phyloP scores from a whole-genome alignment of 2,797 vertebrate genomes.

The Bradypodion ventrale region DNA sequence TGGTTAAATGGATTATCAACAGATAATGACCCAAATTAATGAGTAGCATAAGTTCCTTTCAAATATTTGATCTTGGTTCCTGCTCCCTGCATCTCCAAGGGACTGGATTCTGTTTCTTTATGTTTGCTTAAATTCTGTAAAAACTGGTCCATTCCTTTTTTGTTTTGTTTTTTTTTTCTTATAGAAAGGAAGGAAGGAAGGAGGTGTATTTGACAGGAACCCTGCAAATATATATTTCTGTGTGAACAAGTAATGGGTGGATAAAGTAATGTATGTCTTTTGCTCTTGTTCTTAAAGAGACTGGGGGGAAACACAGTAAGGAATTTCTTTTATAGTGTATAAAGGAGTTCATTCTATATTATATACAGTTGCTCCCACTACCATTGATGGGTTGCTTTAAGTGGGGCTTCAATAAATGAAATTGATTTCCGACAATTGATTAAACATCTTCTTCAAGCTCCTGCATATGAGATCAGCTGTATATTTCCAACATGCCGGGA shows the following conservation, averaged over 20 bases:
- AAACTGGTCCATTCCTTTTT: neutral
- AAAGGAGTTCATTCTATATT: conserved; percentile 18
- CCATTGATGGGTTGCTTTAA: conserved; percentile 15
- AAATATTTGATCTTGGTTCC: no score
- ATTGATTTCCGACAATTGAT: conserved; percentile 38
- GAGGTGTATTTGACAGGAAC: neutral
- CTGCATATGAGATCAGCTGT: neutral
- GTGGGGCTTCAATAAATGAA: conserved; percentile 29
- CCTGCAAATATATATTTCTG: neutral
- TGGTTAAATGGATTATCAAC: no score
- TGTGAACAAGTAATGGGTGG: conserved; percentile 21
- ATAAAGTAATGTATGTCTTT: conserved; percentile 45
- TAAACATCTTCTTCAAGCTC: conserved; percentile 22
- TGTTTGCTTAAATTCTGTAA: neutral
- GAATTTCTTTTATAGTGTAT: conserved; percentile 5
- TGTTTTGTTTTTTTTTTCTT: neutral
- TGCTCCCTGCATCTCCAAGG: neutral
- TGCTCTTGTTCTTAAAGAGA: conserved; percentile 33
- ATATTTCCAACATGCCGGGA: neutral
- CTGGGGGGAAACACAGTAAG: conserved; percentile 22
- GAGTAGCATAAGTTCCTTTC: no score
- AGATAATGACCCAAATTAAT: no score
- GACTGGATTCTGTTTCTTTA: neutral
- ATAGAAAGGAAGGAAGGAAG: neutral
- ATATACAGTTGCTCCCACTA: conserved; percentile 15